These are phyloP conservation scores for Papilio dardanus DNA, from an alignment of 1,140 invertebrate genomes.

Conservation along the genomic window DNA sequence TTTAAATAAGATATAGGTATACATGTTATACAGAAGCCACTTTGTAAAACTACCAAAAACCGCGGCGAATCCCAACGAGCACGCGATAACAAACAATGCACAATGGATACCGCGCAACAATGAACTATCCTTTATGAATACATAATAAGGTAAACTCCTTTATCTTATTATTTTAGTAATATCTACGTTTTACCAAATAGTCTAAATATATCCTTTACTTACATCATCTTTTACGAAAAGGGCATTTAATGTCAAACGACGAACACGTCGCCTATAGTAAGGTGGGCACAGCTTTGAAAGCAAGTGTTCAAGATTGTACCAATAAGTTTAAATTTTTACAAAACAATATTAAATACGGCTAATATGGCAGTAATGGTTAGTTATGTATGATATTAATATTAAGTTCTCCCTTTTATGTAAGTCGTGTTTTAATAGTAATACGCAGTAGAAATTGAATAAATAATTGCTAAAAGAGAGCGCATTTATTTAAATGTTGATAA, in stretches of 20 bases:
- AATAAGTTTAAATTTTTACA: not conserved
- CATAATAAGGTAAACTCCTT: slow-evolving; percentile 46
- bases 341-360: too few species aligned
- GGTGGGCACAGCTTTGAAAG: not conserved
- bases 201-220: not conserved
- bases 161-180: slow-evolving; percentile 35
- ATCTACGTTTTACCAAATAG: slow-evolving; percentile 18
- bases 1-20: slow-evolving; percentile 17
- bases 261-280: not conserved
- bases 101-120: slow-evolving; percentile 63
- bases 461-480: not conserved
- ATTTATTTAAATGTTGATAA: not conserved
- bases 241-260: not conserved
- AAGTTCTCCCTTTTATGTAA: not conserved
- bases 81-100: slow-evolving; percentile 58
- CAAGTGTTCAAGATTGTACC: not conserved
- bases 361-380: too few species aligned
- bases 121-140: slow-evolving; percentile 58
- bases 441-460: not conserved
- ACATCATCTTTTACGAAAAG: not conserved
- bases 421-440: not conserved
- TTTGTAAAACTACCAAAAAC: slow-evolving; percentile 51
- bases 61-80: slow-evolving; percentile 41
- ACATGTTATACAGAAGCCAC: not conserved
- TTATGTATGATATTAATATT: not conserved